phyloP scores from a whole-genome alignment of 2,888 invertebrate species.

The Campaea margaritaria region DNA sequence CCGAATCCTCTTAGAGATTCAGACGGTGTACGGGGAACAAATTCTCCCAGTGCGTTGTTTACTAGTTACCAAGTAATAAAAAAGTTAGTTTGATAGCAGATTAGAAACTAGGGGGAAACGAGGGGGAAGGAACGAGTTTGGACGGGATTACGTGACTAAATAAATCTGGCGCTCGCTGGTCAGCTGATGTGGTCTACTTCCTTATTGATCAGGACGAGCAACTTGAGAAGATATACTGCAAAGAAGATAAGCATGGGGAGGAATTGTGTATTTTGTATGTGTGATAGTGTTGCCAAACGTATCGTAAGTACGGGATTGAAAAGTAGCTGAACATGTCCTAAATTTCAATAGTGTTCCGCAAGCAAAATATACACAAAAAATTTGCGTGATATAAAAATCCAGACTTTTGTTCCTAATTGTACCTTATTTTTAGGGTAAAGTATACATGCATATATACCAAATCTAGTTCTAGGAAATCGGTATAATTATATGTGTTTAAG shows the following conservation, averaged over 20 bases:
- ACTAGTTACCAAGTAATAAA: conserved; percentile 77
- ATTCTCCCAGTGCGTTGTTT: conserved; percentile 65
- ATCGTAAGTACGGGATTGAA: no score
- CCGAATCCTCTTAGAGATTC: conserved; percentile 42
- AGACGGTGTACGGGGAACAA: conserved; percentile 52
- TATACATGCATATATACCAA: no score
- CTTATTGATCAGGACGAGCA: conserved; percentile 22
- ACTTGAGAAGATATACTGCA: conserved; percentile 21
- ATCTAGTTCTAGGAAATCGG: no score
- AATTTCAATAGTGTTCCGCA: no score
- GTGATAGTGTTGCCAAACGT: no score
- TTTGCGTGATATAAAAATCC: no score
- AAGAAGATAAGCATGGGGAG: conserved; percentile 5
- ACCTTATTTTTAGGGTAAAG: no score
- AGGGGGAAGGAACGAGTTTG: conserved; percentile 61
- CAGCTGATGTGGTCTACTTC: conserved; percentile 35
- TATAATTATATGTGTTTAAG: no score
- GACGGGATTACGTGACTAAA: conserved; percentile 73
- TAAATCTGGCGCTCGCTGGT: conserved; percentile 57
- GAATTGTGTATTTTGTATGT: neutral
- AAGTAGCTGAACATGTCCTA: no score
- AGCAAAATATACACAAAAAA: no score
- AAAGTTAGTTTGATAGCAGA: conserved; percentile 77
- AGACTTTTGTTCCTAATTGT: no score
- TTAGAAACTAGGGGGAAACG: conserved; percentile 74